phyloP scores from a whole-genome alignment of 2,113 vertebrate genomes.

The Ictidomys tridecemlineatus region DNA sequence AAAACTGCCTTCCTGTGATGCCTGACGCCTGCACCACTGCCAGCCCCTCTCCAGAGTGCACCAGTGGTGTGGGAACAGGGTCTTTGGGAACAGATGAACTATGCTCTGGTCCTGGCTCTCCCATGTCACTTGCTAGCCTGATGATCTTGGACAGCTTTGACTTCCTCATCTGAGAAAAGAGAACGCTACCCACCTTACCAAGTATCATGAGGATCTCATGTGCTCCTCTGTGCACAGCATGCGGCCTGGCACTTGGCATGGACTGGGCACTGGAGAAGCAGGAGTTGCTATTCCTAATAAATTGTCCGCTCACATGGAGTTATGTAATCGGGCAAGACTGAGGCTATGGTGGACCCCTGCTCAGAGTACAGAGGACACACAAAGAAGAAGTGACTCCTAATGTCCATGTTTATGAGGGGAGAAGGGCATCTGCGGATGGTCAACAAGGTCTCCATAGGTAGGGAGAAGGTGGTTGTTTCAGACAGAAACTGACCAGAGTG shows the following conservation, averaged over 20 bases:
- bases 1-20: background rate
- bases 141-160: background rate
- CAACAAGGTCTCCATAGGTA: background rate
- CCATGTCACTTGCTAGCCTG: background rate
- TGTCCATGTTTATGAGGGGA: background rate
- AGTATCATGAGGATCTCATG: background rate
- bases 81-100: background rate
- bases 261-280: background rate
- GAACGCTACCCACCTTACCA: background rate
- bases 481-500: background rate
- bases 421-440: too few relatives aligned
- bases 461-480: background rate
- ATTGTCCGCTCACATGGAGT: background rate
- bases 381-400: background rate
- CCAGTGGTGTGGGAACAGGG: fast-evolving
- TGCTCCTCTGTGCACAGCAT: background rate
- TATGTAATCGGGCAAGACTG: fast-evolving
- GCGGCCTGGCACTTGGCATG: background rate
- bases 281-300: background rate
- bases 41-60: background rate
- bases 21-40: fast-evolving
- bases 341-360: background rate
- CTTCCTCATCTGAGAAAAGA: background rate
- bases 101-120: background rate
- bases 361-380: background rate